Base-by-base conservation (phyloP, 2,797 vertebrate species). In the Poeciliopsis presidionis region DNA sequence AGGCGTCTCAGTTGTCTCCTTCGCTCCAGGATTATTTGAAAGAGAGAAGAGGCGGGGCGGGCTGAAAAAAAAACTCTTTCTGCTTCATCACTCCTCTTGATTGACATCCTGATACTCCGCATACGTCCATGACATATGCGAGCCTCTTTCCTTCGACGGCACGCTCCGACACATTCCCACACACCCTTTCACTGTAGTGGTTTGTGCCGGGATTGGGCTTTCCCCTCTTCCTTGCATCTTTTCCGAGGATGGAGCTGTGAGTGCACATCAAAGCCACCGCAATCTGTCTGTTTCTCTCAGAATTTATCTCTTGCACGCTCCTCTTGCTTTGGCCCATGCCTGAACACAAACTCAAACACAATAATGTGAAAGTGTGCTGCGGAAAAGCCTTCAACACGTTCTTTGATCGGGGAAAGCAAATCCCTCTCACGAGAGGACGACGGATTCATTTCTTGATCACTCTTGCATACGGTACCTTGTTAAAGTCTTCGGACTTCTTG, bases 191-290 rank as follows among this genome's bases (percentile, higher is more conserved):
- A 85, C 89, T 92, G 88, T 87, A 81, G 93, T 85, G 92, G 93
- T 95, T 88, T 86, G 85, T 91, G 90, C 87, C 82, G 3, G 78
- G 74, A 91, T 88, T 63, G 87, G 18, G 7, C 61, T 8, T 9
- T 30, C 46, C 18, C 0, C 30, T 87, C 88, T 84, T 86, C 80
- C 90, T 86, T 81, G 76, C 82, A 86, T 95, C 93, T 95, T 92
- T 94, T 94, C 80, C 87, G 80, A 94, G 93, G 86, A 70, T 81
- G 30, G 69, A 78, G 83, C 84, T 84, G 79, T 74, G 72, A 77
- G 82, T 55, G 76, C 86, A 90, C 91, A 89, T 96, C 93, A 95
- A 94, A 95, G 89, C 90, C 86, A 81, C 94, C 93, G 85, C 94
- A 90, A 88, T 92, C 87, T 90, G 89, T 93, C 93, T 90, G 88